These are phyloP conservation scores for Plecotus auritus DNA, from an alignment of 2,113 vertebrate species.

Conservation along the genomic window DNA sequence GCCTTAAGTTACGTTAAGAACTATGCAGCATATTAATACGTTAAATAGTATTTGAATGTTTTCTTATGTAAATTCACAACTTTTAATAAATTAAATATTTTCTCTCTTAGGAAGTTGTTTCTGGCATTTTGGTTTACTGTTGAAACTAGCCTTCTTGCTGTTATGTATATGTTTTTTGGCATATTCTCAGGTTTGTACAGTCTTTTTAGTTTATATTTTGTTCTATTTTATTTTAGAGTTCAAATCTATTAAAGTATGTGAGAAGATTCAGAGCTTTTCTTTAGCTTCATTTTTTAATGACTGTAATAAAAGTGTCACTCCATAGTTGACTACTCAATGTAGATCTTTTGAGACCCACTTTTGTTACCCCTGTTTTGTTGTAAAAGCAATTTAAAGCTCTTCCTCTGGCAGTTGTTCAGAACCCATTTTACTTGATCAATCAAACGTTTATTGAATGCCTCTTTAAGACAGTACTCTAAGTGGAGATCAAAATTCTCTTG, in stretches of 20 bases:
- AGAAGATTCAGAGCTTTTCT: conserved; percentile 26
- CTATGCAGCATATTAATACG: not conserved
- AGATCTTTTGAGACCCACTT: conserved; percentile 66
- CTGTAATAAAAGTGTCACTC: conserved; percentile 68
- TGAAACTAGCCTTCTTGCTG: conserved; percentile 89
- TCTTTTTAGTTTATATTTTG: conserved; percentile 47
- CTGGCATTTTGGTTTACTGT: conserved; percentile 91
- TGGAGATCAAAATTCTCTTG: conserved; percentile 67
- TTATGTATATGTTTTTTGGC: conserved; percentile 93
- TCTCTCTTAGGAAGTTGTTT: conserved; percentile 87
- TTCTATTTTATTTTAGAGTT: conserved; percentile 60
- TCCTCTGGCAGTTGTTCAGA: conserved; percentile 69
- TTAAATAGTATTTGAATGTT: conserved; percentile 5
- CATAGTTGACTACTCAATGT: conserved; percentile 37
- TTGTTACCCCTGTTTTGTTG: conserved; percentile 67
- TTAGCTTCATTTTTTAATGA: conserved; percentile 61
- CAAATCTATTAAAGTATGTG: conserved; percentile 41
- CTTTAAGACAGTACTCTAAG: conserved; percentile 57
- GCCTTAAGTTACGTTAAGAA: conserved; percentile 27
- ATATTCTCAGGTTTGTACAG: conserved; percentile 90
- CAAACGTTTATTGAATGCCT: conserved; percentile 68
- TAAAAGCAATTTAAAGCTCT: conserved; percentile 68
- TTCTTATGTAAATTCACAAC: conserved; percentile 22
- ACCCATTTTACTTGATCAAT: conserved; percentile 73
- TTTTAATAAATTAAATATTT: conserved; percentile 57